Base-by-base conservation (phyloP, 1,140 invertebrate genomes). In the Acromyrmex echinatior region DNA sequence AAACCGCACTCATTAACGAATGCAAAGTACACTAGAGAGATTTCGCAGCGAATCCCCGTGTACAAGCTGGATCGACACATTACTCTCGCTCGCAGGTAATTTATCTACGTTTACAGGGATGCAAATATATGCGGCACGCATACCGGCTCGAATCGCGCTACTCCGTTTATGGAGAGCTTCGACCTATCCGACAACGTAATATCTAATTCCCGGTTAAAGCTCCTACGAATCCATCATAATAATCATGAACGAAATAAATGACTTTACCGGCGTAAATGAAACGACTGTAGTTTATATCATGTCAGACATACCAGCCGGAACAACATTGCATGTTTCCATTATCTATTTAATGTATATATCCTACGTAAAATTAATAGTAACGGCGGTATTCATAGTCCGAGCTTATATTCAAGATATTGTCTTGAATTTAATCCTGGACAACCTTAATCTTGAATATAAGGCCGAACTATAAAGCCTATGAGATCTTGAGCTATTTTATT, bases 41-140 rank as follows among this genome's bases (percentile, higher is more conserved):
- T 78, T 78, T 74, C 49, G 28, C 80, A 45, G 68, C 79, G 70
- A 25, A 87, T 82, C 77, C 66, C 68, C 56, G 63, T 85, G 88
- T 90, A 90, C 87, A 90, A 90, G 73, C 73, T 63, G 65, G 62
- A 90, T 85, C 86, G 86, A 90, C 88, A 81, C 86, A 90, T 90
- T 90, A 90, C 88, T 84, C 86, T 84, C 86, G 80, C 56, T 81
- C 45, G 86, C 70, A 25, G 74, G 71, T 91, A 91, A 91, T 90
- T 91, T 91, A 90, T 91, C 82, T 78, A 63, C 82, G 89, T 90
- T 88, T 88, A 82, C 90, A 81, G 70, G 78, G 56, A 87, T 62
- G 53, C 74, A 77, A 76, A 76, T 76, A 35, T 62, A 84, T 65
- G 70, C 45, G 53, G 35, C 58, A 62, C 60, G 45, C 71, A 39